Base-by-base conservation (phyloP, 2,888 invertebrate genomes). In the Lepeophtheirus nordmannii region DNA sequence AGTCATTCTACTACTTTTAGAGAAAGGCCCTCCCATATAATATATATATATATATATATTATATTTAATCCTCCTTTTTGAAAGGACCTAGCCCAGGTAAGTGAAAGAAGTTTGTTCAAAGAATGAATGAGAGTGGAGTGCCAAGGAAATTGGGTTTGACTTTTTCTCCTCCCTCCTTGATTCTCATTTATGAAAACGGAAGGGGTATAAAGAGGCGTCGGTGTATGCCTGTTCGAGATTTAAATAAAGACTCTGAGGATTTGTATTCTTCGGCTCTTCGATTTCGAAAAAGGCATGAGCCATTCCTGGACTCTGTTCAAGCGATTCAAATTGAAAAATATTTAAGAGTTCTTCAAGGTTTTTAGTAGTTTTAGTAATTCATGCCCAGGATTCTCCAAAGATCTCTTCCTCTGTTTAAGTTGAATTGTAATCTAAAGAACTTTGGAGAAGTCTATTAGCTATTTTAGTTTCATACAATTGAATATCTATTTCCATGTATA, bases 141-240 rank as follows among this genome's bases (percentile, higher is more conserved):
- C 30, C 30, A 30, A 30, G 30, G 30, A 30, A 30, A 46, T 46
- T 46, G 53, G 53, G 53, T 3, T 8, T 46, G 5, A 46, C 17
- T 3, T 17, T 46, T 46, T n/a, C 14, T 8, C 53, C 53, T 46
- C 53, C 53, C 8, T 46, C 53, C 17, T 46, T 46, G 53, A 46
- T 46, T 46, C 53, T 46, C 53, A 46, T 46, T 5, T 46, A 46
- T 17, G 17, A 67, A 11, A 41, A 58, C 39, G 20, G 23, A 12
- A 70, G 72, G 9, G 70, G 70, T 30, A 75, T 75, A 69, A 68
- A 73, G 30, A 70, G 74, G 62, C 73, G 75, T 66, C 69, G 77
- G 53, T 75, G 75, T 30, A 78, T 79, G 76, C 78, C 78, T 0
- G 70, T 79, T 10, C 69, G 78, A 39, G 74, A 76, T 67, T 75